Base-by-base conservation (phyloP, 2,888 invertebrate species). In the Gibbula magus region DNA sequence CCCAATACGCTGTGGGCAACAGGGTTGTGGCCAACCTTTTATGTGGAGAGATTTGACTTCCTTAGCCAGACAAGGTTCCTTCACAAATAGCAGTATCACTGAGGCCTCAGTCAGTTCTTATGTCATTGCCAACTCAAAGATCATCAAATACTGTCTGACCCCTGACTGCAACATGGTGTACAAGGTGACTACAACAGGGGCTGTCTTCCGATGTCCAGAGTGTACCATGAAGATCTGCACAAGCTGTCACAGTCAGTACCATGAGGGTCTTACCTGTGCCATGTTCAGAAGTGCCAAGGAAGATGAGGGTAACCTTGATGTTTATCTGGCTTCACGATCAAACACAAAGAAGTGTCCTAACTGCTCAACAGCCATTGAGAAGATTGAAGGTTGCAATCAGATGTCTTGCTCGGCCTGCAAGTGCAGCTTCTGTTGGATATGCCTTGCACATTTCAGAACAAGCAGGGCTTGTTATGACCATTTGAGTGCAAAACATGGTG, bases 161-260 rank as follows among this genome's bases (percentile, higher is more conserved):
- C 89, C 91, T 0, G 88, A 91, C 79, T 91, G 91, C 73, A 81
- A 84, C 7, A 86, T 86, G 77, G 83, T 91, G 8, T 91, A 91
- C 78, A 81, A 84, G n/a, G 84, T 88, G 0, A 85, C 86, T 7
- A 61, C 75, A 0, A 66, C 70, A 7, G 86, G 85, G 0, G 54
- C 78, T n/a, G 73, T 75, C 45, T 89, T 89, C 78, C 61, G 53
- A 35, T 90, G 90, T 66, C 79, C 79, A 10, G 82, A 82, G 4
- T 91, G 91, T 61, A 77, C 74, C 4, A 79, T 79, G 0, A 84
- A 83, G 20, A 84, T 86, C 7, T 91, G 91, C 75, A 88, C 88
- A 10, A 77, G 85, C 0, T 91, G 91, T 79, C 86, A 90, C 78
- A 79, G 82, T 3, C 84, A 85, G 22, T 88, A 81, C 73, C 91